These are phyloP conservation scores for Sebastolobus altivelis DNA, from an alignment of 2,797 vertebrate genomes.

Conservation along the genomic window DNA sequence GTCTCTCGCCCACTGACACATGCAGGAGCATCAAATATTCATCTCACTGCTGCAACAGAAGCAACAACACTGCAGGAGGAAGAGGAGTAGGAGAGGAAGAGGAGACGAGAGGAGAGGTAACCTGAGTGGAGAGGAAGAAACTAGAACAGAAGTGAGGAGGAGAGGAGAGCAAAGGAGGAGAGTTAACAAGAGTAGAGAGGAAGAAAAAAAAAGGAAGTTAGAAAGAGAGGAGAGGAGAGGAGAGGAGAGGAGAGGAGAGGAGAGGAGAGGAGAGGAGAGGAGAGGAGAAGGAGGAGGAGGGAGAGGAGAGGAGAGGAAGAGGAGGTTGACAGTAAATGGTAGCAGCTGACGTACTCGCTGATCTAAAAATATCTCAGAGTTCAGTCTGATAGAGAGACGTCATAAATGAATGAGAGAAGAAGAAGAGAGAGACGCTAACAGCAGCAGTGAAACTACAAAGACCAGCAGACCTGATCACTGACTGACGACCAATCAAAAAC, in stretches of 20 bases:
- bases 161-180: neutral
- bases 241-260: neutral
- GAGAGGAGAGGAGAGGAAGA: neutral
- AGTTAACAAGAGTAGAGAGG: neutral
- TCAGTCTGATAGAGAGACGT: constrained; percentile 30
- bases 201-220: no score
- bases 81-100: neutral
- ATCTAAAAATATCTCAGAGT: constrained; percentile 63
- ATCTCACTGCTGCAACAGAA: constrained; percentile 64
- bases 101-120: neutral
- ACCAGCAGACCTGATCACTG: constrained; percentile 6
- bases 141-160: neutral
- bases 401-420: constrained; percentile 12
- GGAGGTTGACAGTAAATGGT: constrained; percentile 6
- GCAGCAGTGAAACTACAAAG: constrained; percentile 20
- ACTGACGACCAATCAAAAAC: neutral
- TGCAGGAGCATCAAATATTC: constrained; percentile 77
- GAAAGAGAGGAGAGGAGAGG: neutral
- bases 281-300: neutral
- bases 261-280: no score
- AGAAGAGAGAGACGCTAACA: neutral
- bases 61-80: constrained; percentile 43
- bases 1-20: constrained; percentile 69
- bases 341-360: constrained; percentile 23
- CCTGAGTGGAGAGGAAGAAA: neutral